These are phyloP conservation scores for Drosophila subquinaria DNA, from an alignment of 2,888 invertebrate species.

Conservation along the genomic window DNA sequence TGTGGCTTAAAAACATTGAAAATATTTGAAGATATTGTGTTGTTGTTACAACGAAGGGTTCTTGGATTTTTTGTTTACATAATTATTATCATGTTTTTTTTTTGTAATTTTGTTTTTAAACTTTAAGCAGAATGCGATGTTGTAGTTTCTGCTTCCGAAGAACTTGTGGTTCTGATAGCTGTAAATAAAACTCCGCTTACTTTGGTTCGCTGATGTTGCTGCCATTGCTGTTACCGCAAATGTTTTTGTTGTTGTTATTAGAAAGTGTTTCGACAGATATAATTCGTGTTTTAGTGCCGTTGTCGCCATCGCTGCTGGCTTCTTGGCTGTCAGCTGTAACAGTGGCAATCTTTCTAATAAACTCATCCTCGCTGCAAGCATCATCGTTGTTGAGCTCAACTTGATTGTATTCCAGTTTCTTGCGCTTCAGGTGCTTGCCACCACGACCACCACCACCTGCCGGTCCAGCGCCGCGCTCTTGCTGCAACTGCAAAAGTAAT, in stretches of 20 bases:
- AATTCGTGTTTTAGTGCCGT: conserved; percentile 5
- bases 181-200: conserved; percentile 57
- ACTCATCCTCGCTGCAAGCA: conserved; percentile 86
- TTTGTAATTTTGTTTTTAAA: not conserved
- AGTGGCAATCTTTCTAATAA: conserved; percentile 84
- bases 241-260: conserved; percentile 7
- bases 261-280: conserved; percentile 27
- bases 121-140: conserved; percentile 4
- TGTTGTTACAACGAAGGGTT: conserved; percentile 1
- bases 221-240: too few species aligned
- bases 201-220: conserved; percentile 54
- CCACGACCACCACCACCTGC: conserved; percentile 35
- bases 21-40: not conserved
- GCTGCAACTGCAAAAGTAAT: conserved; percentile 41
- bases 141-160: conserved; percentile 10
- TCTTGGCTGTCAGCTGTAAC: conserved; percentile 25
- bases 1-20: not conserved
- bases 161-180: not conserved
- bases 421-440: conserved; percentile 78
- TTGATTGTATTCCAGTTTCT: conserved; percentile 79
- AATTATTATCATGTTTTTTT: not conserved
- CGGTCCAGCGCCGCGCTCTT: conserved; percentile 28
- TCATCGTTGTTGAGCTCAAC: conserved; percentile 85
- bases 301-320: conserved; percentile 1
- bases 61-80: not conserved